Evolutionary conservation across 2,888 invertebrate species (phyloP).

Genomic region (Melanchra persicariae): DNA sequence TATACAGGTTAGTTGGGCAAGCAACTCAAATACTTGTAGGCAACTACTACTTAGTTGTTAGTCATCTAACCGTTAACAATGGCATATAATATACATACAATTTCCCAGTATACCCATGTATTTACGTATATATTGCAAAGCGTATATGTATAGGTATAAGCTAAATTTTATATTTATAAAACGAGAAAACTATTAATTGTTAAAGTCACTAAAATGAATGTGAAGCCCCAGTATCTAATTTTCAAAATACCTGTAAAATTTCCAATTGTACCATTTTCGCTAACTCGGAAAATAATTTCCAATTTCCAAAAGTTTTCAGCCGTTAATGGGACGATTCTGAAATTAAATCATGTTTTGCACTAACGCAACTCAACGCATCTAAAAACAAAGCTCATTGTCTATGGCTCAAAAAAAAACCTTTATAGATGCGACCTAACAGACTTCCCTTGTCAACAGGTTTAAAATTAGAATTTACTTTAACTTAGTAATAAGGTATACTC

Average conservation of each 20-base stretch:
- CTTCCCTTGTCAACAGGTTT: slow-evolving; percentile 49
- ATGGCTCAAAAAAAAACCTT: slow-evolving; percentile 58
- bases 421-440: slow-evolving; percentile 58
- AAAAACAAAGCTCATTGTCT: slow-evolving; percentile 65
- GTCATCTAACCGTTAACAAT: slow-evolving; percentile 45
- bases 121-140: slow-evolving; percentile 72
- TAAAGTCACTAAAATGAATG: slow-evolving; percentile 68
- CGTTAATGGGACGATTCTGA: slow-evolving; percentile 86
- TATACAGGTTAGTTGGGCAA: slow-evolving; percentile 74
- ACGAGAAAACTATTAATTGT: slow-evolving; percentile 62
- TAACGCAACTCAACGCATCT: slow-evolving; percentile 74
- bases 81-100: slow-evolving; percentile 51
- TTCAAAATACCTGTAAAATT: slow-evolving; percentile 85
- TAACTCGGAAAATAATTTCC: slow-evolving; percentile 82
- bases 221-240: slow-evolving; percentile 83
- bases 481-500: slow-evolving; percentile 73
- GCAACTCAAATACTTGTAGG: slow-evolving; percentile 61
- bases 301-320: slow-evolving; percentile 86
- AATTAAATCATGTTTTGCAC: slow-evolving; percentile 86
- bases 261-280: slow-evolving; percentile 89
- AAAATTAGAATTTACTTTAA: slow-evolving; percentile 25
- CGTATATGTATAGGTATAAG: slow-evolving; percentile 67
- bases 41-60: slow-evolving; percentile 52
- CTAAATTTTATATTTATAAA: slow-evolving; percentile 63
- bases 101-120: slow-evolving; percentile 63